Evolutionary conservation across 2,888 invertebrate genomes (phyloP).

Genomic region (Drosophila siamana): DNA sequence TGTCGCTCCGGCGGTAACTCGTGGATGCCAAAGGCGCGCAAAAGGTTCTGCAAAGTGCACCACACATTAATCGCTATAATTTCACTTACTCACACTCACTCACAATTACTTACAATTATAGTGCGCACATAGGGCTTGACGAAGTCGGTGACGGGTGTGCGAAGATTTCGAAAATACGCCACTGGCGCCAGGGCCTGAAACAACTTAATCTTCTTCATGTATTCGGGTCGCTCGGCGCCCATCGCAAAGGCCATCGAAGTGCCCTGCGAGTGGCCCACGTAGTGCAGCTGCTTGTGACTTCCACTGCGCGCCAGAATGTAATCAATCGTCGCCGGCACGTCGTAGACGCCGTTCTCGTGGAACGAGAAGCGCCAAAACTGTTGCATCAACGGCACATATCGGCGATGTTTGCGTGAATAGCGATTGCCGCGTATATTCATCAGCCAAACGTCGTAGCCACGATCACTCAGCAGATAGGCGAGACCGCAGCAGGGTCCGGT

Average conservation of each 20-base stretch:
- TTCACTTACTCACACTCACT: no score
- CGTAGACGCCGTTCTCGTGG: slow-evolving; percentile 90
- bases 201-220: slow-evolving; percentile 86
- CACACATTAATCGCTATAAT: no score
- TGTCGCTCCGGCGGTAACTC: slow-evolving; percentile 60
- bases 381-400: slow-evolving; percentile 85
- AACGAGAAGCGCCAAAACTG: slow-evolving; percentile 88
- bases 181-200: slow-evolving; percentile 87
- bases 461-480: slow-evolving; percentile 87
- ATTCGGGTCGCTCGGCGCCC: slow-evolving; percentile 85
- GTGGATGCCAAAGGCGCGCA: slow-evolving; percentile 37
- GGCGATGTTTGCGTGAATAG: slow-evolving; percentile 86
- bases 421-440: slow-evolving; percentile 89
- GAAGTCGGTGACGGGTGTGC: slow-evolving; percentile 64
- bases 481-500: slow-evolving; percentile 88
- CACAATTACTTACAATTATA: neutral
- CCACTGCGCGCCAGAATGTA: slow-evolving; percentile 86
- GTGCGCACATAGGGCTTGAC: neutral
- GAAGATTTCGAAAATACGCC: slow-evolving; percentile 84
- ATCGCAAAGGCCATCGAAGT: slow-evolving; percentile 85
- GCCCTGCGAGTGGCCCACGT: slow-evolving; percentile 89
- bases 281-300: slow-evolving; percentile 86
- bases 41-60: slow-evolving; percentile 10
- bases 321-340: slow-evolving; percentile 89
- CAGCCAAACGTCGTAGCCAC: slow-evolving; percentile 88